Evolutionary conservation across 2,888 invertebrate species (phyloP).

Genomic region (Leptarthrus brevirostris): DNA sequence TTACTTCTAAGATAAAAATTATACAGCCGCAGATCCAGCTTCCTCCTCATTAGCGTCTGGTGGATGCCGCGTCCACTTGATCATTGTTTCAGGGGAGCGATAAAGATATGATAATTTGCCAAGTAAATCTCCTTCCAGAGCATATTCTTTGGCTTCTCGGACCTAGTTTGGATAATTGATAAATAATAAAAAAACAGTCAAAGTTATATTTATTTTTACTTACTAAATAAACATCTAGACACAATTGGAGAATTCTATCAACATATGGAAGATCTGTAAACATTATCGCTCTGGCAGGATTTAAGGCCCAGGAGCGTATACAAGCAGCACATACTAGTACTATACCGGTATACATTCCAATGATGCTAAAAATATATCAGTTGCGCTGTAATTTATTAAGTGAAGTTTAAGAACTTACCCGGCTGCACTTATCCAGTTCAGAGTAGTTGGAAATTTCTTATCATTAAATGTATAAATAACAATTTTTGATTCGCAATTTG

Average conservation of each 20-base stretch:
- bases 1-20: too few relatives aligned
- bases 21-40: too few relatives aligned
- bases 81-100: conserved; percentile 96
- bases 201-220: conserved; percentile 48
- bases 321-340: conserved; percentile 93
- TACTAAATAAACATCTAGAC: conserved; percentile 84
- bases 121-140: conserved; percentile 96
- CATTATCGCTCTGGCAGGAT: conserved; percentile 90
- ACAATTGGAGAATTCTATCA: conserved; percentile 84
- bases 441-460: conserved; percentile 91
- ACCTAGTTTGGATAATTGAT: conserved; percentile 73
- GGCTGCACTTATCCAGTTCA: conserved; percentile 91
- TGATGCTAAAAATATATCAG: conserved; percentile 78
- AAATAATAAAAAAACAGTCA: neutral
- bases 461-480: conserved; percentile 94
- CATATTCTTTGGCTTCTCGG: conserved; percentile 91
- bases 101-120: conserved; percentile 98
- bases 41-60: too few relatives aligned
- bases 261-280: conserved; percentile 89
- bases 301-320: conserved; percentile 82
- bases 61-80: conserved; percentile 80
- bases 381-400: too few relatives aligned
- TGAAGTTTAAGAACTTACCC: conserved; percentile 83
- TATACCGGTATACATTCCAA: conserved; percentile 94
- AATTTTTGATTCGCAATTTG: conserved; percentile 64